Conservation (phyloP, 2,888 invertebrate species). For the Mesorhabditis spiculigera region DNA sequence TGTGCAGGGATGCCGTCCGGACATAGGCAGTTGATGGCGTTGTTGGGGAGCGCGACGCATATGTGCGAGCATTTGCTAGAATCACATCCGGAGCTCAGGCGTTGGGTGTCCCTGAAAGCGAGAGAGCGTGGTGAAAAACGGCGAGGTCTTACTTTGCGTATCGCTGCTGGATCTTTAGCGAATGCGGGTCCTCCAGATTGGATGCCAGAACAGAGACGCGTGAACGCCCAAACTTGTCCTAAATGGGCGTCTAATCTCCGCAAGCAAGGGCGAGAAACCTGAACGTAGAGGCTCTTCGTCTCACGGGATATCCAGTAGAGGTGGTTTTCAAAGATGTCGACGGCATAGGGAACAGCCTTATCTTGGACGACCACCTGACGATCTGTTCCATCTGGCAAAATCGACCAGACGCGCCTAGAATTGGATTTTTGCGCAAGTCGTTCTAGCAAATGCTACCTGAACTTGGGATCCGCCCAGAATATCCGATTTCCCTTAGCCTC, state of each 20-base stretch:
- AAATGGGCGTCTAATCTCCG: background rate
- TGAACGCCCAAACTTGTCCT: slow-evolving; percentile 91
- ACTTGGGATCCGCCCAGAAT: slow-evolving; percentile 92
- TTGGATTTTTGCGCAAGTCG: slow-evolving; percentile 64
- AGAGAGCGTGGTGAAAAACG: slow-evolving; percentile 84
- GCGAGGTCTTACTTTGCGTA: slow-evolving; percentile 62
- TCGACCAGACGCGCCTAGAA: slow-evolving; percentile 77
- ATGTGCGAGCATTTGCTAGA: slow-evolving; percentile 82
- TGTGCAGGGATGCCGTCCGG: slow-evolving; percentile 69
- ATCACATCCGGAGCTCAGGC: slow-evolving; percentile 64
- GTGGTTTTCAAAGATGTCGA: slow-evolving; percentile 89
- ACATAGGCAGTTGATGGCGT: slow-evolving; percentile 79
- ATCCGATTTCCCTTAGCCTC: slow-evolving; percentile 81
- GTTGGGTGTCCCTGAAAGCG: slow-evolving; percentile 59
- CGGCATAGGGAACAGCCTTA: slow-evolving; percentile 40
- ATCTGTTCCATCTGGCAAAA: slow-evolving; percentile 71
- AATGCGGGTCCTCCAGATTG: slow-evolving; percentile 80
- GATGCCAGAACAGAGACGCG: slow-evolving; percentile 79
- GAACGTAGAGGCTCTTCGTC: slow-evolving; percentile 79
- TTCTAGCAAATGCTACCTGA: slow-evolving; percentile 73
- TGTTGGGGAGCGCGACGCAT: slow-evolving; percentile 83
- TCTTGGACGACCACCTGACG: slow-evolving; percentile 44
- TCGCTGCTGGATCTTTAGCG: slow-evolving; percentile 68
- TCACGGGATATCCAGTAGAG: slow-evolving; percentile 89
- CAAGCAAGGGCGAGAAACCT: slow-evolving; percentile 59